Percentiles rank a stretch among this genome's conserved stretches.
Conservation (phyloP, 1,140 invertebrate species). For the Dendrolimus punctatus region DNA sequence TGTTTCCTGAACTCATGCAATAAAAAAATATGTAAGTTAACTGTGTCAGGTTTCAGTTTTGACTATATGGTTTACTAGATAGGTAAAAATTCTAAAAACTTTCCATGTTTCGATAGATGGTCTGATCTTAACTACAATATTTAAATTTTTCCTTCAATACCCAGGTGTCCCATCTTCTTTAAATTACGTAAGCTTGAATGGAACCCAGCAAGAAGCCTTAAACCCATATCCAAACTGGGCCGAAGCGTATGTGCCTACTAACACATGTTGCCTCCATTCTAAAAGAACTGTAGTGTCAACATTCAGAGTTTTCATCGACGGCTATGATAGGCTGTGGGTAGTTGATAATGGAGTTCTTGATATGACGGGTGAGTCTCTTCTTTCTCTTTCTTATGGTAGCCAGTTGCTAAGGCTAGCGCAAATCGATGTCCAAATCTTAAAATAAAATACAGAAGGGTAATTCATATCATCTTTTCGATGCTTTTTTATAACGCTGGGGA, state of each 20-base stretch:
- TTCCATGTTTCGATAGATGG: too few relatives aligned
- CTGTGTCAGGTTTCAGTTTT: too few relatives aligned
- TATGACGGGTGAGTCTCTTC: constrained; percentile 62
- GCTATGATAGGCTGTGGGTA: constrained; percentile 77
- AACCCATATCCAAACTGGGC: constrained; percentile 81
- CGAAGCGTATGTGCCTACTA: constrained; percentile 71
- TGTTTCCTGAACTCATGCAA: too few relatives aligned
- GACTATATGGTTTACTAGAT: too few relatives aligned
- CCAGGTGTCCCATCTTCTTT: constrained; percentile 64
- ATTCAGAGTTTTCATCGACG: constrained; percentile 75
- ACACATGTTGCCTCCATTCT: constrained; percentile 27
- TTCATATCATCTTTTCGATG: too few relatives aligned
- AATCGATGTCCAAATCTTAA: too few relatives aligned
- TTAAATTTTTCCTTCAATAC: constrained; percentile 5
- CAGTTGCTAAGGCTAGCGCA: too few relatives aligned
- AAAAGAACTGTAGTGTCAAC: constrained; percentile 65
- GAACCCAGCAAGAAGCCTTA: constrained; percentile 73
- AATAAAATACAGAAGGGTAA: too few relatives aligned
- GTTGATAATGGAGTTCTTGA: constrained; percentile 76
- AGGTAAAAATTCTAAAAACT: too few relatives aligned
- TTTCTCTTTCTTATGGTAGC: constrained; percentile 4
- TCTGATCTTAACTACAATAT: too few relatives aligned
- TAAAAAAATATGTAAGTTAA: too few relatives aligned
- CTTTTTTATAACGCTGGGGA: too few relatives aligned
- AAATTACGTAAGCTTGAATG: constrained; percentile 66